These are phyloP conservation scores for Aporrectodea caliginosa DNA, from an alignment of 1,140 invertebrate genomes.

Conservation along the genomic window DNA sequence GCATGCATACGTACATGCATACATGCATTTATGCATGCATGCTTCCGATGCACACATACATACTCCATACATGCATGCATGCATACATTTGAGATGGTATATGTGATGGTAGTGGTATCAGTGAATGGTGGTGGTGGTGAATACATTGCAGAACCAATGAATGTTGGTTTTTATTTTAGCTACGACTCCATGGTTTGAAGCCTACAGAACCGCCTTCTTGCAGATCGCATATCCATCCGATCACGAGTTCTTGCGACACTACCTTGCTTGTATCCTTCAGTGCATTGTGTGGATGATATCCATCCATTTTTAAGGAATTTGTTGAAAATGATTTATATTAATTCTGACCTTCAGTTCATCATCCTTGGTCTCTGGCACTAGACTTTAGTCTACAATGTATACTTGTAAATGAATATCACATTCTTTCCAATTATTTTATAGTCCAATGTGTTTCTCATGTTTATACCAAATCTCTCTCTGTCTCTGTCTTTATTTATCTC, in stretches of 20 bases:
- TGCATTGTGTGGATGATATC: neutral
- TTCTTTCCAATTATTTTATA: no score
- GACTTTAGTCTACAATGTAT: no score
- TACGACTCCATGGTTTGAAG: constrained; percentile 88
- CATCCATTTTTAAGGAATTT: no score
- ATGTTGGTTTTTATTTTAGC: constrained; percentile 52
- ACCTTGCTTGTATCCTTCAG: constrained; percentile 72
- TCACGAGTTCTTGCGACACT: constrained; percentile 92
- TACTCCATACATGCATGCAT: neutral
- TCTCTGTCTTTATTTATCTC: no score
- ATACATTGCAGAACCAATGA: neutral
- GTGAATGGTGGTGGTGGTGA: neutral
- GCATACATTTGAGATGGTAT: neutral
- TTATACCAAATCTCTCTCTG: no score
- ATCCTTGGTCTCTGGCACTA: no score
- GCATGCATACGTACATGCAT: neutral
- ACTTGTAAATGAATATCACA: no score
- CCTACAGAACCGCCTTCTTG: constrained; percentile 88
- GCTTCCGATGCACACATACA: no score
- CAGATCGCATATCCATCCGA: constrained; percentile 84
- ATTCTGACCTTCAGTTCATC: no score
- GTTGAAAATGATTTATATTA: no score
- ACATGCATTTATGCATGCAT: neutral
- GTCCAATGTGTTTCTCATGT: no score
- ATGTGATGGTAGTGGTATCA: neutral